Evolutionary conservation across 2,797 vertebrate genomes (phyloP).

Genomic region (Mormyrus proboscirostris): DNA sequence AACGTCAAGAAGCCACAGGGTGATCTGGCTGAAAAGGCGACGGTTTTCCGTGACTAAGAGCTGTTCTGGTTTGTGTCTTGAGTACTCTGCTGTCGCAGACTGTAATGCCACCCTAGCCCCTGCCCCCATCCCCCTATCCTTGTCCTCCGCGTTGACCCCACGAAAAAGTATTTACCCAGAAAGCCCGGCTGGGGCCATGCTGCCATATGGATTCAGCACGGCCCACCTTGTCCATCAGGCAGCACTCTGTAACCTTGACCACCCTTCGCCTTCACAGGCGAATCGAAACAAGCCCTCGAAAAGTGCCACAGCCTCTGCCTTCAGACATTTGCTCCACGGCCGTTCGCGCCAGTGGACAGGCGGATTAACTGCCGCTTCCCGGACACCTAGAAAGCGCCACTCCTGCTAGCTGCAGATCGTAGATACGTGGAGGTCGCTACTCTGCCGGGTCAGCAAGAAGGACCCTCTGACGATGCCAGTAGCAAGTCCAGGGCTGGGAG

Average conservation of each 20-base stretch:
- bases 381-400: not conserved
- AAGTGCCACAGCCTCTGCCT: not conserved
- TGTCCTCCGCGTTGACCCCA: not conserved
- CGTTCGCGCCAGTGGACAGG: not conserved
- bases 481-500: not conserved
- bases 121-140: not conserved
- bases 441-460: not conserved
- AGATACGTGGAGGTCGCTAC: not conserved
- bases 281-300: not conserved
- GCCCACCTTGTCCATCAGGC: not conserved
- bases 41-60: not conserved
- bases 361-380: not conserved
- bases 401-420: not conserved
- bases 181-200: not conserved
- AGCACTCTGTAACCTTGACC: not conserved
- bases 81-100: not conserved
- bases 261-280: not conserved
- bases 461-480: not conserved
- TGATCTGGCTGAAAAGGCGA: not conserved
- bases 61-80: not conserved
- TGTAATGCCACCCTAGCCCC: not conserved
- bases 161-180: not conserved
- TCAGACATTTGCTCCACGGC: not conserved
- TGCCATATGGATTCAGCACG: not conserved
- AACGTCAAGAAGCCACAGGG: not conserved